A percentile compares a stretch with the other conserved stretches of the same genome.
These are phyloP conservation scores for Coremacera marginata DNA, from an alignment of 2,888 invertebrate species.

Conservation along the genomic window DNA sequence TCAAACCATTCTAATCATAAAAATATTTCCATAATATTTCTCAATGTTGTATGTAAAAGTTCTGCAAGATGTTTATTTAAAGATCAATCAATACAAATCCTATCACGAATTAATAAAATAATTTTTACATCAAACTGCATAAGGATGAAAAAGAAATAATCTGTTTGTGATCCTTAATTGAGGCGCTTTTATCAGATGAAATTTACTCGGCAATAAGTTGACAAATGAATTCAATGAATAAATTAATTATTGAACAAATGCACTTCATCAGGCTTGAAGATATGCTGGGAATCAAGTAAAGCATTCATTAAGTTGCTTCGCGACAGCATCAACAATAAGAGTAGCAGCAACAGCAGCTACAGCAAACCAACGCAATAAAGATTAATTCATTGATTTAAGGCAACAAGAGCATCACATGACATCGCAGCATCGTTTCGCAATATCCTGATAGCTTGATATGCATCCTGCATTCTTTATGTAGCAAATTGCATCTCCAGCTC, in stretches of 20 bases:
- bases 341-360: neutral
- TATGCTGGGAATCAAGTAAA: neutral
- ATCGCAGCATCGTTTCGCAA: neutral
- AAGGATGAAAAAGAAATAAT: neutral
- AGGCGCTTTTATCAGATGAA: neutral
- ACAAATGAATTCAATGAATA: slow-evolving; percentile 19
- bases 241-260: slow-evolving; percentile 23
- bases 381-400: slow-evolving; percentile 1
- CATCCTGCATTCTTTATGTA: neutral
- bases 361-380: slow-evolving; percentile 7
- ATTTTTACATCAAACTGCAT: neutral
- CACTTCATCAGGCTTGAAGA: slow-evolving; percentile 26
- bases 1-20: no score
- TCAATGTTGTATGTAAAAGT: no score
- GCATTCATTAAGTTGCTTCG: neutral
- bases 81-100: neutral
- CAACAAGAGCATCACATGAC: neutral
- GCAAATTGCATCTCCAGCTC: neutral
- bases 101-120: neutral
- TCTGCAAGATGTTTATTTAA: no score
- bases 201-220: neutral
- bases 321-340: neutral
- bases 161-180: neutral
- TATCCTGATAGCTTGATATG: neutral
- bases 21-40: no score